Percentiles rank a stretch among this genome's conserved stretches.
These are phyloP conservation scores for Hucho hucho DNA, from an alignment of 2,113 vertebrate species.

Conservation along the genomic window DNA sequence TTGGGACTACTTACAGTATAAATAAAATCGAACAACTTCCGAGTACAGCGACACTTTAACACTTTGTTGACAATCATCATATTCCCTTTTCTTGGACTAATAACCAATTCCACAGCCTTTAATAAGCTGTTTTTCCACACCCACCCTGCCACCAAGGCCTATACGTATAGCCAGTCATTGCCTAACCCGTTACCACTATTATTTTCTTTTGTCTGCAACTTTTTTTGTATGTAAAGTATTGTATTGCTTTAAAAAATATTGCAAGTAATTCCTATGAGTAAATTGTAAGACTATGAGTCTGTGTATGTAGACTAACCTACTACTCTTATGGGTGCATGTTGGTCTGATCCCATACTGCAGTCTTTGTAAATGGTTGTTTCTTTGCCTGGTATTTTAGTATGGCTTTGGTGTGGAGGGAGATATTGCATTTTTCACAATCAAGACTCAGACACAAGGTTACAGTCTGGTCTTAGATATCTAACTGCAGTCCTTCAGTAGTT, in stretches of 20 bases:
- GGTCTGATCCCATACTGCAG: constrained; percentile 42
- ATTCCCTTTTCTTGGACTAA: constrained; percentile 40
- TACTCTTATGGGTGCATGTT: constrained; percentile 48
- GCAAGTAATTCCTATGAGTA: constrained; percentile 64
- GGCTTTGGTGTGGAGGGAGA: constrained; percentile 57
- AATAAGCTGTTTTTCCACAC: constrained; percentile 46
- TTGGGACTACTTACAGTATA: constrained; percentile 40
- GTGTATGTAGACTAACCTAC: constrained; percentile 57
- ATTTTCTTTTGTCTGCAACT: constrained; percentile 29
- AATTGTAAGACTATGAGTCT: constrained; percentile 32
- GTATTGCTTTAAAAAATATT: constrained; percentile 72
- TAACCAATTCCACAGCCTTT: constrained; percentile 53
- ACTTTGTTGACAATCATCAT: constrained; percentile 40
- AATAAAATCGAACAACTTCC: constrained; percentile 33
- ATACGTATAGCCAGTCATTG: background rate
- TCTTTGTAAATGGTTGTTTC: constrained; percentile 36
- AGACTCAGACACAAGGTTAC: constrained; percentile 48
- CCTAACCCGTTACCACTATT: background rate
- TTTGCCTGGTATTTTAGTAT: constrained; percentile 52
- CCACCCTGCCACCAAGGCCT: constrained; percentile 18
- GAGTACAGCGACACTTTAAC: constrained; percentile 12
- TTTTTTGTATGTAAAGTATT: constrained; percentile 23
- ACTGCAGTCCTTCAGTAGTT: constrained; percentile 33
- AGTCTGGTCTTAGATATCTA: constrained; percentile 42
- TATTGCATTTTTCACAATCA: constrained; percentile 52